Evolutionary conservation across 1,140 invertebrate species (phyloP).

Genomic region (Aradophagus sp.): DNA sequence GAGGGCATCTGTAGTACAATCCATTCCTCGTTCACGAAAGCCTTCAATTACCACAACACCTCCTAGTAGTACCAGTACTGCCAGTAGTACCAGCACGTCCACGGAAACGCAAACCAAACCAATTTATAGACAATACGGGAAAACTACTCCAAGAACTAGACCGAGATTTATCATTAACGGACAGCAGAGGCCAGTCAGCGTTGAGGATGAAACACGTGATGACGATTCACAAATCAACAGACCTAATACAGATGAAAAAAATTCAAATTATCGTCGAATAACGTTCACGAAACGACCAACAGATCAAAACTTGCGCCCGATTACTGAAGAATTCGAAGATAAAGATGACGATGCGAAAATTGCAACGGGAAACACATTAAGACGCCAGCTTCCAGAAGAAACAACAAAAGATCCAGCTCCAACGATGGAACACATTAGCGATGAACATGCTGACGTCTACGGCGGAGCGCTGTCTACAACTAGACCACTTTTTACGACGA

Average conservation of each 20-base stretch:
- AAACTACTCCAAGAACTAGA: slow-evolving; percentile 62
- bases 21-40: slow-evolving; percentile 77
- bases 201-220: slow-evolving; percentile 62
- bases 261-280: slow-evolving; percentile 63
- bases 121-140: slow-evolving; percentile 61
- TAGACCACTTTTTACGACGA: slow-evolving; percentile 80
- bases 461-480: slow-evolving; percentile 79
- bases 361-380: slow-evolving; percentile 73
- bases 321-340: slow-evolving; percentile 67
- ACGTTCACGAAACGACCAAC: slow-evolving; percentile 72
- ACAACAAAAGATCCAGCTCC: slow-evolving; percentile 65
- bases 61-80: slow-evolving; percentile 61
- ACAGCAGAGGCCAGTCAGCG: slow-evolving; percentile 64
- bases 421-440: slow-evolving; percentile 67
- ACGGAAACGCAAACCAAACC: slow-evolving; percentile 64
- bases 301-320: slow-evolving; percentile 65
- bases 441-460: slow-evolving; percentile 80
- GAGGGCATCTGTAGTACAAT: slow-evolving; percentile 77
- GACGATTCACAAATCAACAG: slow-evolving; percentile 70
- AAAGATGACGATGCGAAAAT: slow-evolving; percentile 67
- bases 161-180: slow-evolving; percentile 69
- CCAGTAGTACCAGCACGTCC: slow-evolving; percentile 62
- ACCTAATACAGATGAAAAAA: slow-evolving; percentile 65
- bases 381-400: slow-evolving; percentile 77
- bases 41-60: slow-evolving; percentile 58